Evolutionary conservation across 2,797 vertebrate genomes (phyloP).

Genomic region (Zenarchopterus dispar): DNA sequence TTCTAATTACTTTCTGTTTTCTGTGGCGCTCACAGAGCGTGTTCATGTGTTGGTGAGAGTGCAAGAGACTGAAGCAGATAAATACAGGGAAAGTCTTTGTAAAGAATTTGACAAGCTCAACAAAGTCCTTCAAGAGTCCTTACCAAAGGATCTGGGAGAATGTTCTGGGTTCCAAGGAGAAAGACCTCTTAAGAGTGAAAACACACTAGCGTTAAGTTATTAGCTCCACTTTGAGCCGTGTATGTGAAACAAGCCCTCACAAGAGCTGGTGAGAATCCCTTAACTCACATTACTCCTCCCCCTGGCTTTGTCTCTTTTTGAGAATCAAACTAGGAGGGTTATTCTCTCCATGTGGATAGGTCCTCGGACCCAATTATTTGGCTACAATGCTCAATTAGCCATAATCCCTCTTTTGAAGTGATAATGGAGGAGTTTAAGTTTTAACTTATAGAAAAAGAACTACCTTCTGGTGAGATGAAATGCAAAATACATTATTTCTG

Average conservation of each 20-base stretch:
- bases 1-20: conserved; percentile 39
- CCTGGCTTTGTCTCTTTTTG: conserved; percentile 90
- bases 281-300: conserved; percentile 91
- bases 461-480: conserved; percentile 64
- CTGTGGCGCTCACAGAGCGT: conserved; percentile 11
- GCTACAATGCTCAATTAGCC: conserved; percentile 87
- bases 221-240: conserved; percentile 87
- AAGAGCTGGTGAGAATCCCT: conserved; percentile 92
- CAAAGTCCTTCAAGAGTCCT: conserved; percentile 85
- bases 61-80: conserved; percentile 50
- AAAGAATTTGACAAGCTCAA: conserved; percentile 77
- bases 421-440: conserved; percentile 80
- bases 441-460: conserved; percentile 69
- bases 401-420: conserved; percentile 88
- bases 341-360: conserved; percentile 91
- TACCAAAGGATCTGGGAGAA: conserved; percentile 82
- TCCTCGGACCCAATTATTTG: conserved; percentile 91
- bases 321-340: conserved; percentile 90
- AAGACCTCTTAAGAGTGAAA: conserved; percentile 87
- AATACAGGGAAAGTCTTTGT: conserved; percentile 74
- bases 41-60: conserved; percentile 36
- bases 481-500: conserved; percentile 59
- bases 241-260: conserved; percentile 90
- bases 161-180: conserved; percentile 84
- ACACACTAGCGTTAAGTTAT: conserved; percentile 87